phyloP scores from a whole-genome alignment of 2,113 vertebrate genomes.

The Micronycteris hirsuta region DNA sequence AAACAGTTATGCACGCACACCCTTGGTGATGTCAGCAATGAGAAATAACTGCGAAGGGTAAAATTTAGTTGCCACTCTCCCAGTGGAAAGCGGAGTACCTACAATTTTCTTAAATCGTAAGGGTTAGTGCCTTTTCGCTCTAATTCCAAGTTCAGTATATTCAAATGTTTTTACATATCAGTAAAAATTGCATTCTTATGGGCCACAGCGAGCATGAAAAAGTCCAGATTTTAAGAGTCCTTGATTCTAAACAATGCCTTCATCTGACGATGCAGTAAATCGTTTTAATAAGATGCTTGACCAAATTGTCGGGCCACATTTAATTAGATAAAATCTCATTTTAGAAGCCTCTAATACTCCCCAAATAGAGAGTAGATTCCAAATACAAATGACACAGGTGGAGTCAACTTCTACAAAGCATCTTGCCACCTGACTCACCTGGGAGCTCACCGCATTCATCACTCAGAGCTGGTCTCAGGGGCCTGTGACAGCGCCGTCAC shows the following conservation, averaged over 20 bases:
- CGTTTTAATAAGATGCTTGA: not conserved
- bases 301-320: not conserved
- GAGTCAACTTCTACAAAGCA: not conserved
- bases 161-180: not conserved
- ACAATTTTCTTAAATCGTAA: not conserved
- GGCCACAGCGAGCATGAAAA: not conserved
- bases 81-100: not conserved
- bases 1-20: not conserved
- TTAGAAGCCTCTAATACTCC: not conserved
- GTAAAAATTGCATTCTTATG: not conserved
- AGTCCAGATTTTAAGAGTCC: not conserved
- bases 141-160: not conserved
- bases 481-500: fast-evolving
- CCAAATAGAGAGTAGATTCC: not conserved
- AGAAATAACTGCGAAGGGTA: not conserved
- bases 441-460: not conserved
- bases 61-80: not conserved
- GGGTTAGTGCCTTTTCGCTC: not conserved
- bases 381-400: not conserved
- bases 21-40: not conserved
- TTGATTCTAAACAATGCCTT: not conserved
- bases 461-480: not conserved
- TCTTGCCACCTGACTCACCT: not conserved
- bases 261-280: not conserved
- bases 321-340: not conserved